Evolutionary conservation across 1,140 invertebrate species (phyloP).

Genomic region (Tetragnatha versicolor): DNA sequence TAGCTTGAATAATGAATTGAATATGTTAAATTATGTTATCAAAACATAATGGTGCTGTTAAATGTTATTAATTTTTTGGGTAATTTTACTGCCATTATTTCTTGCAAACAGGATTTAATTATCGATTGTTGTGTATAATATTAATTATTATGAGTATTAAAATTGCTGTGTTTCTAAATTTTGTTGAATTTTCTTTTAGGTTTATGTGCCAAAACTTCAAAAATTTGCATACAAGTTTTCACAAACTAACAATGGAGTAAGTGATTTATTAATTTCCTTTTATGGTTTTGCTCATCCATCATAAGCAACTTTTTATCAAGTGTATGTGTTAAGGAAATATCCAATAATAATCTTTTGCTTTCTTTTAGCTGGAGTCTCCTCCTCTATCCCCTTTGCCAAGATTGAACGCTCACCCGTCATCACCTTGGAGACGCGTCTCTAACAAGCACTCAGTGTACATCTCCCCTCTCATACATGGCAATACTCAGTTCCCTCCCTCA

Average conservation of each 20-base stretch:
- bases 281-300: background rate
- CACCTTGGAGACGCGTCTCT: conserved; percentile 76
- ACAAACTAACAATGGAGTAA: conserved; percentile 61
- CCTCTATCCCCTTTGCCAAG: conserved; percentile 80
- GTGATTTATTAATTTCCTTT: conserved; percentile 2
- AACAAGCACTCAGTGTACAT: conserved; percentile 73
- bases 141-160: no score
- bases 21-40: no score
- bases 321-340: background rate
- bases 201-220: conserved; percentile 83
- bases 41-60: no score
- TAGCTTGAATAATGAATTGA: no score
- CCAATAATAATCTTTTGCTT: conserved; percentile 60
- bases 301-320: background rate
- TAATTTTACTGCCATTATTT: no score
- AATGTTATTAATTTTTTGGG: no score
- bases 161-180: no score
- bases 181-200: conserved; percentile 64
- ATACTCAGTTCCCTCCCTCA: conserved; percentile 64
- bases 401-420: conserved; percentile 71
- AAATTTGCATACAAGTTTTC: conserved; percentile 80
- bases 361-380: conserved; percentile 67
- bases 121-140: no score
- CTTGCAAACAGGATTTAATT: no score
- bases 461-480: conserved; percentile 69